Base-by-base conservation (phyloP, 2,888 invertebrate species). In the Papilio demoleus region DNA sequence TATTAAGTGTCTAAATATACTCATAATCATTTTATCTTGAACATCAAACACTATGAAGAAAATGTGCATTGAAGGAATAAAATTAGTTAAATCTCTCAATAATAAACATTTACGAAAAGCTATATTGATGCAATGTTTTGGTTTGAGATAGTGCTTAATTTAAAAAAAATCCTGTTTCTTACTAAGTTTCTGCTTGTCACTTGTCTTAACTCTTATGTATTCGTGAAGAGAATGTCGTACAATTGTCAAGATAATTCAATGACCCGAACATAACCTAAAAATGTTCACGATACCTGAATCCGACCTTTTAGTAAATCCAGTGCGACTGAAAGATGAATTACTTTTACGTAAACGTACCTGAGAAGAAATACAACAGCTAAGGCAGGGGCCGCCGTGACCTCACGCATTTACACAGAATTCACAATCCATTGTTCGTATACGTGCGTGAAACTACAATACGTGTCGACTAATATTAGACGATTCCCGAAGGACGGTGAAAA, bases 341-440 rank as follows among this genome's bases (percentile, higher is more conserved):
- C 76, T 78, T 82, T 79, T 77, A 70, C 67, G 73, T 73, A 74
- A 74, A 72, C 72, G 60, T 74, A 73, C 73, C 74, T 74, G 73
- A 74, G 72, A 74, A 73, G 73, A 71, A 73, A 73, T 72, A 72
- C 68, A 72, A 68, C 73, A 78, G 79, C 81, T 85, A 85, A 31
- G 31, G 31, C 6, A 31, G 31, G 84, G 84, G 76, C 75, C 77
- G 73, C 77, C 84, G 85, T 85, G 88, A 87, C 86, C 85, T 83
- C 85, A 84, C 83, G 84, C 82, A 82, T 86, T 84, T 83, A 83
- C 76, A 80, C 84, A 79, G 87, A 86, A 86, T 85, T 85, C 81
- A 77, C 76, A 82, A 80, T 81, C 84, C 82, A 87, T 88, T 86
- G 81, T 80, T 76, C 76, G 77, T 73, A 79, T 85, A 87, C 87